Percentiles rank a stretch among this genome's conserved stretches.
These are phyloP conservation scores for Cyanoramphus novaezelandiae DNA, from an alignment of 2,113 vertebrate genomes.

Conservation along the genomic window DNA sequence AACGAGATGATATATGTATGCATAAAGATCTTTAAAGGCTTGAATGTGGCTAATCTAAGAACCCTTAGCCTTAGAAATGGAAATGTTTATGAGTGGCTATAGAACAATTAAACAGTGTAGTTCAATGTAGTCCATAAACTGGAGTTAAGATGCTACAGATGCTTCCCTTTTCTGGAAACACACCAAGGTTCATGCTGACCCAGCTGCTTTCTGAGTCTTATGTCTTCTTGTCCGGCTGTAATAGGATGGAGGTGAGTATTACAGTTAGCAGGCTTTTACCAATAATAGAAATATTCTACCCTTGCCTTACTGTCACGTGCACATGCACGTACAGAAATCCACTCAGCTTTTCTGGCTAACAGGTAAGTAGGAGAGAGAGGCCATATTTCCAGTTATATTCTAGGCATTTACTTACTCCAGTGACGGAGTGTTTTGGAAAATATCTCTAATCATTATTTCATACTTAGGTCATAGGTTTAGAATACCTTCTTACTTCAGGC, in stretches of 20 bases:
- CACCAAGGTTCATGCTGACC: neutral
- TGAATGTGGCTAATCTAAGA: neutral
- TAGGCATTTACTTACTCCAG: neutral
- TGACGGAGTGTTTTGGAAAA: slow-evolving; percentile 4
- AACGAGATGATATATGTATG: neutral
- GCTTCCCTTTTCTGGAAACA: neutral
- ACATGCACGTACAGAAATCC: neutral
- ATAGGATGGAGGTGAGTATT: neutral
- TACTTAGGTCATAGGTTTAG: slow-evolving; percentile 17
- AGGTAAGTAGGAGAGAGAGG: neutral
- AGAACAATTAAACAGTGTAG: neutral
- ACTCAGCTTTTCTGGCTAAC: neutral
- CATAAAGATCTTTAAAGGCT: neutral
- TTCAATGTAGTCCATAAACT: neutral
- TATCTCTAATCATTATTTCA: slow-evolving; percentile 27
- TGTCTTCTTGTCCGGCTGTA: neutral
- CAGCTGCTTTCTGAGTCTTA: neutral
- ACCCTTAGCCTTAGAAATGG: neutral
- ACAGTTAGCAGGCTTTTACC: neutral
- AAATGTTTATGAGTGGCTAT: neutral
- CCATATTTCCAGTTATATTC: neutral
- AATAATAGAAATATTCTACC: neutral
- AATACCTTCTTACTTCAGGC: neutral
- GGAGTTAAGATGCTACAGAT: neutral
- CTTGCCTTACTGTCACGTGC: neutral